Evolutionary conservation across 1,140 invertebrate genomes (phyloP), one percentile per base, ranked within the genome.

Genomic region (Lasioglossum albipes): DNA sequence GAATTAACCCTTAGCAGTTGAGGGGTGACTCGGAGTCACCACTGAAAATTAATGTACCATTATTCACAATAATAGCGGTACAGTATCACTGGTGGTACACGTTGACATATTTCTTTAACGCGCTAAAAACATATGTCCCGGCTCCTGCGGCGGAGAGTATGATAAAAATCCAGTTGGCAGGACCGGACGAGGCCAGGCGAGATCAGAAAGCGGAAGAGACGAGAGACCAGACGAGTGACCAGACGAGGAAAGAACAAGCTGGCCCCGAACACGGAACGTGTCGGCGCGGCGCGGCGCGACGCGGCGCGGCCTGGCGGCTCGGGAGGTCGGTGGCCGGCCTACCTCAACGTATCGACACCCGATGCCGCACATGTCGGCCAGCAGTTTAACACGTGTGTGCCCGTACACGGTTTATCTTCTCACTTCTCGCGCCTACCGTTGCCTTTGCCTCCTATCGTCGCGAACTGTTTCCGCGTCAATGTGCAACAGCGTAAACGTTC

Each of bases 301-400:
- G n/a, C n/a, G n/a, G n/a, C n/a, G n/a, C n/a, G n/a, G n/a, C n/a
- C n/a, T 36, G 77, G 66, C 54, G 41, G 42, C 65, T 9, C 57
- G 16, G 67, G 78, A 81, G 79, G 79, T 81, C 79, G 79, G 79
- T 81, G 79, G 79, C 79, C 79, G 79, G 75, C 79, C 79, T 81
- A 81, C 79, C 79, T 81, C 79, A 81, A 77, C 79, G 49, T 80
- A 81, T 81, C 79, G 79, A 77, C 36, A 77, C 67, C 41, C 79
- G 79, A 81, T 65, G 72, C 79, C 65, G 73, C 79, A 80, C 65
- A 75, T 80, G 72, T 69, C 79, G 73, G 79, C 79, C 65, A 67
- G 27, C 73, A 62, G 79, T 80, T 79, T 64, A 80, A 80, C 79
- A 80, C 79, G 79, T 80, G 79, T 75, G 42, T 20, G 64, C 54